A percentile compares a stretch with the other conserved stretches of the same genome.
Evolutionary conservation across 2,888 invertebrate species (phyloP).

Genomic region (Pollenia griseotomentosa): DNA sequence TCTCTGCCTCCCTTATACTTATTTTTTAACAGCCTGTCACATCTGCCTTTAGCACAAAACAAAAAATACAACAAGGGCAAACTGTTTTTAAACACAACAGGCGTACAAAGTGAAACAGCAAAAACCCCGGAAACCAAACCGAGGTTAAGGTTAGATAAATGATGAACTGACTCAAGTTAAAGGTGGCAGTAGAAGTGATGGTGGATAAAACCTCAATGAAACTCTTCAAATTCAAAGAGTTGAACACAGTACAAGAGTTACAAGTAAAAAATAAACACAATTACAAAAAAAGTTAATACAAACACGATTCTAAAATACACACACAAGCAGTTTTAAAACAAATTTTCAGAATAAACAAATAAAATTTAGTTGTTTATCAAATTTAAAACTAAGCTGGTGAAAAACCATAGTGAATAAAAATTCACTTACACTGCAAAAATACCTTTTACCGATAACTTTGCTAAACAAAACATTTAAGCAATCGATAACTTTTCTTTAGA

Average conservation of each 20-base stretch:
- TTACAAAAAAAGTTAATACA: neutral
- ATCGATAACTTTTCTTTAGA: neutral
- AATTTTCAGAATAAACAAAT: conserved; percentile 21
- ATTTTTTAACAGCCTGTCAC: neutral
- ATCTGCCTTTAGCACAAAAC: neutral
- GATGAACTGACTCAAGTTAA: conserved; percentile 36
- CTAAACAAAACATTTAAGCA: neutral
- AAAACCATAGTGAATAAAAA: neutral
- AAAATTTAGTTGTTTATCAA: conserved; percentile 5
- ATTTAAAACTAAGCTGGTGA: neutral
- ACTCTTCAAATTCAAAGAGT: conserved; percentile 48
- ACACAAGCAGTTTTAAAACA: conserved; percentile 30
- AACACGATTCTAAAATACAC: neutral
- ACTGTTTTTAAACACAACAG: conserved; percentile 1
- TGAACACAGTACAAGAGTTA: conserved; percentile 3
- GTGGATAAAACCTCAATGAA: conserved; percentile 52
- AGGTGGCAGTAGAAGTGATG: conserved; percentile 30
- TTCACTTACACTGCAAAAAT: no score
- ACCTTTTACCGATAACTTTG: neutral
- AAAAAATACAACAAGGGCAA: neutral
- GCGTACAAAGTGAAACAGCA: conserved; percentile 34
- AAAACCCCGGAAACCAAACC: conserved; percentile 61
- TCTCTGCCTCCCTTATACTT: neutral
- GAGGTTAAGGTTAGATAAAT: conserved; percentile 71
- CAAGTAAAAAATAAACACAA: neutral